Conservation (phyloP, 37 sponge, comb jelly and placozoan species). For the Lycopodina hypogea region DNA sequence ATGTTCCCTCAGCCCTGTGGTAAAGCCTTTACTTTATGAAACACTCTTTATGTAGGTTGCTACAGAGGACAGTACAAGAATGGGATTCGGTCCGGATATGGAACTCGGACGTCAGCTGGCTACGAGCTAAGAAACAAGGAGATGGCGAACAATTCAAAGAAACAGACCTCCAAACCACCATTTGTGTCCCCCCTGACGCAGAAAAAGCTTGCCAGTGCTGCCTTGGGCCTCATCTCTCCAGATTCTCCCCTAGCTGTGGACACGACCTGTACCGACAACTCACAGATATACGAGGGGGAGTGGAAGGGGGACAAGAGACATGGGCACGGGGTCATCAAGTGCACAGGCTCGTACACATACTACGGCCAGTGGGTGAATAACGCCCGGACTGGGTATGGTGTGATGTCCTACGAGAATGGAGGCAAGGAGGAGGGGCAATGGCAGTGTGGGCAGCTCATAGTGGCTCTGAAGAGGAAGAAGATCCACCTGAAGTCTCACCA, state of each 20-base stretch:
- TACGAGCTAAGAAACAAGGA: conserved; percentile 22
- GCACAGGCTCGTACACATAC: conserved; percentile 43
- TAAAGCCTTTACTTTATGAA: too few relatives aligned
- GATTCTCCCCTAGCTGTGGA: neutral
- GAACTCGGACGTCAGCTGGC: conserved; percentile 38
- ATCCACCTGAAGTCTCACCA: conserved; percentile 35
- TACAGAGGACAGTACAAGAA: conserved; percentile 52
- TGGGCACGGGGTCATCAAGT: conserved; percentile 47
- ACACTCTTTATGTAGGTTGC: conserved; percentile 21
- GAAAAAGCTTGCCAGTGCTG: neutral
- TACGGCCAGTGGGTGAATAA: conserved; percentile 54
- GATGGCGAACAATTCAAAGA: neutral
- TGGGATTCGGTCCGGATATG: conserved; percentile 38
- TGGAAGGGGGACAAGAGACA: conserved; percentile 57
- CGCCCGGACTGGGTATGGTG: conserved; percentile 48
- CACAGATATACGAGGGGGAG: conserved; percentile 63
- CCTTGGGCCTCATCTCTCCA: neutral
- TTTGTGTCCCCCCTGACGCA: neutral
- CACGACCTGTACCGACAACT: neutral
- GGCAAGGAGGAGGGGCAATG: conserved; percentile 50
- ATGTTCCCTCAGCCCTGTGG: neutral
- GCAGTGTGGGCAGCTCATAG: conserved; percentile 41
- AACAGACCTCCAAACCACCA: neutral
- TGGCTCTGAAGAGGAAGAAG: conserved; percentile 36
- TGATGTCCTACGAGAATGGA: conserved; percentile 23